Base-by-base conservation (phyloP, 2,888 invertebrate genomes). In the Drosophila limbata region DNA sequence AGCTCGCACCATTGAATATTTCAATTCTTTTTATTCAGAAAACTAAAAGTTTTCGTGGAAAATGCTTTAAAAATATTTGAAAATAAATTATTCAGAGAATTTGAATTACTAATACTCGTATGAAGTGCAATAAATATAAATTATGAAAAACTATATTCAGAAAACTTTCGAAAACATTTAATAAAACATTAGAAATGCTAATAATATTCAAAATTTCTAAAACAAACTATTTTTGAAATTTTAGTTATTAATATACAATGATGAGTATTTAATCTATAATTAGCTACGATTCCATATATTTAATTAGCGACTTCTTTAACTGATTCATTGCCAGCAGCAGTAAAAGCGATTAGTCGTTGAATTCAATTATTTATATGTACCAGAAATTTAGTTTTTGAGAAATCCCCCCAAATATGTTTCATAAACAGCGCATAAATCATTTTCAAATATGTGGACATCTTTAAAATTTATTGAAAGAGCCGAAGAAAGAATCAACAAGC, bases 391-490 rank as follows among this genome's bases (percentile, higher is more conserved):
- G 39, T 17, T 53, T 53, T 44, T n/a, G 39, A 37, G 40, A 11
- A 31, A n/a, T 50, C 17, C 35, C 40, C 37, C 42, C 35, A 60
- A 44, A 25, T 56, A 19, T 47, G 13, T 28, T 9, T 17, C 31
- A 39, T 19, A 51, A 67, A 50, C 33, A 53, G 45, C 37, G 37
- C 59, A 76, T 76, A 82, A 83, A 79, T 80, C 84, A 84, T 78
- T 55, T 45, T 35, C 35, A 55, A 80, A 71, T 65, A 71, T 66
- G 71, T 71, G 73, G 51, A 64, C 53, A 66, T 63, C n/a, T 66
- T 73, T 52, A 8, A 55, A 55, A 59, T 59, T 55, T 60, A 81
- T 68, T 57, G 42, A 68, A 64, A 65, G 42, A 31, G 42, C 9
- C 45, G 39, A 37, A 65, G 50, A 60, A 64, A 73, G 63, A 66